Percentiles rank a stretch among this genome's conserved stretches.
These are phyloP conservation scores for Eospalax fontanierii DNA, from an alignment of 2,797 vertebrate species.

Conservation along the genomic window DNA sequence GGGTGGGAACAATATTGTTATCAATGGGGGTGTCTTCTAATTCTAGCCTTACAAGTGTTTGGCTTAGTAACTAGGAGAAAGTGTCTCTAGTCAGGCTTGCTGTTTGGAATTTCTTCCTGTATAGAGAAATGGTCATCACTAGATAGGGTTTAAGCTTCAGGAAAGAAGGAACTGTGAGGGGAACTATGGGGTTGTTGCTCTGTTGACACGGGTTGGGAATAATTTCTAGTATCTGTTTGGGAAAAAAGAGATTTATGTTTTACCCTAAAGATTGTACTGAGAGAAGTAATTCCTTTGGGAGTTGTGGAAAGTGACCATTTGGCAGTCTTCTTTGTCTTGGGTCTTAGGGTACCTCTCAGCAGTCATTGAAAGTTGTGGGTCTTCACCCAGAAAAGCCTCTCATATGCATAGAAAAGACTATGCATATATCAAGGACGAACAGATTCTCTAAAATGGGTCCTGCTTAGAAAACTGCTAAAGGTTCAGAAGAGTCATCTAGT, in stretches of 20 bases:
- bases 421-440: not conserved
- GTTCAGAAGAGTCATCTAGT: not conserved
- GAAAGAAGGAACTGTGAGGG: not conserved
- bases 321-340: not conserved
- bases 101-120: conserved; percentile 21
- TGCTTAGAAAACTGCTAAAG: not conserved
- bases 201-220: not conserved
- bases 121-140: conserved; percentile 19
- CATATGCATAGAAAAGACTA: not conserved
- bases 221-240: too few relatives aligned
- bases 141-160: not conserved
- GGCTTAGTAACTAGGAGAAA: conserved; percentile 23
- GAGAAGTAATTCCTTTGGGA: conserved; percentile 42
- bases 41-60: conserved; percentile 15
- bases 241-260: not conserved
- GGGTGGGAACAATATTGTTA: not conserved
- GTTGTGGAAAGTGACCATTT: not conserved
- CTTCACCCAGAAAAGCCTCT: not conserved
- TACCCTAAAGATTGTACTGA: conserved; percentile 42
- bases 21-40: not conserved
- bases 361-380: not conserved
- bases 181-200: not conserved
- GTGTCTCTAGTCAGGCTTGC: not conserved
- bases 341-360: conserved; percentile 26
- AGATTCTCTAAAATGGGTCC: not conserved